phyloP scores from a whole-genome alignment of 2,888 invertebrate species.

The Cosmorhoe ocellata region DNA sequence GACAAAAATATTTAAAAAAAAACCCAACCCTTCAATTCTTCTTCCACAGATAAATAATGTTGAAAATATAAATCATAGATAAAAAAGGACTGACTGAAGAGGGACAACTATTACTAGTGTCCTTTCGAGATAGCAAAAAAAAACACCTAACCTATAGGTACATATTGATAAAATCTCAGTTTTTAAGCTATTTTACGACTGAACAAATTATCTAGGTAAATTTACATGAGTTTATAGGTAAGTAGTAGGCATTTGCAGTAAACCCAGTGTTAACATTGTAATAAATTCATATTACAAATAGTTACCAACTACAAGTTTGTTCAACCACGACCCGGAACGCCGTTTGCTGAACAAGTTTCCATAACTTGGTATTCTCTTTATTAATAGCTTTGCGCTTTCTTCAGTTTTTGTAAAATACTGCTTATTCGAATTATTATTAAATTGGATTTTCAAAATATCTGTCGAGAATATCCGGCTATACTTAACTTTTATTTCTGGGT shows the following conservation, averaged over 20 bases:
- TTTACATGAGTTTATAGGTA: constrained; percentile 13
- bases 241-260: constrained; percentile 30
- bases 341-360: constrained; percentile 68
- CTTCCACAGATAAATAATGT: too few species aligned
- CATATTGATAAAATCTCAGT: too few species aligned
- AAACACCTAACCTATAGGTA: too few species aligned
- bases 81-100: too few species aligned
- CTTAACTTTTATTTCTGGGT: too few species aligned
- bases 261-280: constrained; percentile 52
- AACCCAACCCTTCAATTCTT: too few species aligned
- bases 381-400: constrained; percentile 72
- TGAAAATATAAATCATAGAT: too few species aligned
- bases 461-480: too few species aligned
- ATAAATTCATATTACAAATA: constrained; percentile 77
- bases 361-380: constrained; percentile 75
- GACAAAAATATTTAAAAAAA: too few species aligned
- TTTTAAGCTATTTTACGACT: neutral
- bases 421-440: constrained; percentile 10
- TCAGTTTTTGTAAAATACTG: constrained; percentile 37
- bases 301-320: constrained; percentile 74
- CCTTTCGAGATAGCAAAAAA: too few species aligned
- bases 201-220: neutral
- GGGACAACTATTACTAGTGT: too few species aligned
- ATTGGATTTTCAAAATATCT: constrained; percentile 1
- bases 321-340: constrained; percentile 71